Evolutionary conservation across 2,888 invertebrate genomes (phyloP).

Genomic region (Plusia festucae): DNA sequence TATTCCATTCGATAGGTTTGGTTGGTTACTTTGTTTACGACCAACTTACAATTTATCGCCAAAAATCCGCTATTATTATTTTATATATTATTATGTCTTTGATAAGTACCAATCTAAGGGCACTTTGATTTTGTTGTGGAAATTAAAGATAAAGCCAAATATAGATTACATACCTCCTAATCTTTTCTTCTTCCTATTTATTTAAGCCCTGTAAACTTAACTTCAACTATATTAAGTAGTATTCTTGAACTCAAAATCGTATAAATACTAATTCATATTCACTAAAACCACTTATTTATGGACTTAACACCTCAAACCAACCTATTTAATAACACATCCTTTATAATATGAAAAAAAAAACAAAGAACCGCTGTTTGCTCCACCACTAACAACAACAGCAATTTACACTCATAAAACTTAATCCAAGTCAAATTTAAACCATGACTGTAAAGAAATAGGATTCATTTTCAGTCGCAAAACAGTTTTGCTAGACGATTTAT

Average conservation of each 20-base stretch:
- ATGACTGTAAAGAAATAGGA: rapidly evolving
- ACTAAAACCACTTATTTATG: constrained; percentile 30
- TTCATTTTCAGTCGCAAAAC: not conserved
- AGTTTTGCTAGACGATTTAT: constrained; percentile 24
- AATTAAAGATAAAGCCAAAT: too few species aligned
- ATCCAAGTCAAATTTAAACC: constrained; percentile 3
- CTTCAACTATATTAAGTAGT: not conserved
- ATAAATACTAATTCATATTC: not conserved
- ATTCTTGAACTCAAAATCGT: not conserved
- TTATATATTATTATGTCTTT: too few species aligned
- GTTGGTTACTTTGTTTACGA: too few species aligned
- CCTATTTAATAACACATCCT: constrained; percentile 52
- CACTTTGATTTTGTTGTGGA: too few species aligned
- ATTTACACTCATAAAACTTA: constrained; percentile 9
- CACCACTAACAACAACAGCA: constrained; percentile 61
- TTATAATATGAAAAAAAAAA: constrained; percentile 48
- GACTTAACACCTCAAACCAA: constrained; percentile 49
- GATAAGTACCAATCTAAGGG: too few species aligned
- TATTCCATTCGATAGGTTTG: too few species aligned
- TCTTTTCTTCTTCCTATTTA: too few species aligned
- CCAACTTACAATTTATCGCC: too few species aligned
- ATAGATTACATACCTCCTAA: too few species aligned
- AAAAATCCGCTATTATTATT: too few species aligned
- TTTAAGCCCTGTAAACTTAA: not conserved
- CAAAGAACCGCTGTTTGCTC: constrained; percentile 52